Conservation (phyloP, 2,113 vertebrate genomes). For the Varanus komodoensis region DNA sequence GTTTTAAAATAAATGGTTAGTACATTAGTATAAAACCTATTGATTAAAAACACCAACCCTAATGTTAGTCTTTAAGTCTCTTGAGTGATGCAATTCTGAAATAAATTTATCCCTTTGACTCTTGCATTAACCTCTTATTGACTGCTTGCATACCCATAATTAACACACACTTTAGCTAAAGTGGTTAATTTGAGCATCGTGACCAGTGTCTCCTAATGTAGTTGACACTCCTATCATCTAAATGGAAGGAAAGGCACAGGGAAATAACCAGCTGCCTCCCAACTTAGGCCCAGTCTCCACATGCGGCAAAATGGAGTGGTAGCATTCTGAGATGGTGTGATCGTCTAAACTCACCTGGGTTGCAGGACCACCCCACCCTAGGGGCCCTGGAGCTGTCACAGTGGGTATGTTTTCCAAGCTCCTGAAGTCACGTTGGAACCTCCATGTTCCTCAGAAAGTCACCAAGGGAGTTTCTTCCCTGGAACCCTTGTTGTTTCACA, state of each 20-base stretch:
- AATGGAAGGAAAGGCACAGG: constrained; percentile 57
- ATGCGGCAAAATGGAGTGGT: neutral
- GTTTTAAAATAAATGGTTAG: constrained; percentile 89
- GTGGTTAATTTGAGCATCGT: constrained; percentile 90
- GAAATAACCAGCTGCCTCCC: constrained; percentile 7
- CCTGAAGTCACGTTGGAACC: no score
- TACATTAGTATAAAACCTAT: constrained; percentile 99
- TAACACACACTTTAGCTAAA: constrained; percentile 99
- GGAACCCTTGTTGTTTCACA: no score
- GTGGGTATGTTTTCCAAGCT: no score
- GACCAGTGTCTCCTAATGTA: constrained; percentile 78
- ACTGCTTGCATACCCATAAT: constrained; percentile 99
- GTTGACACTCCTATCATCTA: constrained; percentile 68
- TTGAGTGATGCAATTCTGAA: constrained; percentile 96
- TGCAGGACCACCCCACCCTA: no score
- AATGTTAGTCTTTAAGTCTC: constrained; percentile 91
- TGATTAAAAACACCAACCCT: constrained; percentile 91
- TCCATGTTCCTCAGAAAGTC: no score
- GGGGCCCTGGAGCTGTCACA: no score
- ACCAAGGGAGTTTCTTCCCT: no score
- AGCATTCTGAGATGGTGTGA: no score
- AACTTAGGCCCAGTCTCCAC: neutral
- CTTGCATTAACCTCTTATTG: constrained; percentile 99
- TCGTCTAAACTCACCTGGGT: no score
- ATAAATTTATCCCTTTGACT: constrained; percentile 98